Evolutionary conservation across 2,797 vertebrate genomes (phyloP), one percentile per base, ranked within the genome.

Genomic region (Hybognathus amarus): DNA sequence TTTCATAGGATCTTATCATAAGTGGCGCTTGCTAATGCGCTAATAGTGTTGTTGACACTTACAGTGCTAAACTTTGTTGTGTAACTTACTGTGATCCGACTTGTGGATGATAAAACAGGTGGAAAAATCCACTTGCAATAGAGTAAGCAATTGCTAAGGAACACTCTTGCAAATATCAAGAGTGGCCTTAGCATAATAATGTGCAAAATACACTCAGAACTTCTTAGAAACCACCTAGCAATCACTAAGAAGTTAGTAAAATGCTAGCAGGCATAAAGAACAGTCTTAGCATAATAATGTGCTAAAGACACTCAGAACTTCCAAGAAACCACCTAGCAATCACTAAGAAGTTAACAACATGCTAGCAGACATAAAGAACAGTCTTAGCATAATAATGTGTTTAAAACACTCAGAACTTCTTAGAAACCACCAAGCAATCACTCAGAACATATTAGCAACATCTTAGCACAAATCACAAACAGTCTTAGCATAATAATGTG

Each of bases 1-100:
- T 87, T 83, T 85, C 38, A 77, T 68, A 61, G 50, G 11, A n/a
- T 56, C 69, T 13, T 76, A 76, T 79, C 52, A 66, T 68, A 63
- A 79, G 47, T 36, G 33, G 1, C 12, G 15, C 47, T 79, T 52
- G 20, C 45, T 79, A 38, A 68, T 52, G 33, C 13, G n/a, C 17
- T 67, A n/a, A 79, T 54, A 76, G 22, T 68, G 36, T 68, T 54
- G 3, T 54, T 79, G 30, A 54, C 50, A 68, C 33, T 67, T 66
- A n/a, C 27, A 33, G 42, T 9, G 27, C 27, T 78, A 6, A 45
- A 77, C 8, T 77, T 63, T 54, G 47, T 54, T 74, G 52, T n/a
- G 12, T 40, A 59, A 24, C 33, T 40, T 17, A 66, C 30, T 22
- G 33, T 9, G 4, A 22, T 38, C 33, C 17, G 7, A 38, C 52